These are phyloP conservation scores for Ramphastos sulfuratus DNA, from an alignment of 2,113 vertebrate genomes.

Conservation along the genomic window DNA sequence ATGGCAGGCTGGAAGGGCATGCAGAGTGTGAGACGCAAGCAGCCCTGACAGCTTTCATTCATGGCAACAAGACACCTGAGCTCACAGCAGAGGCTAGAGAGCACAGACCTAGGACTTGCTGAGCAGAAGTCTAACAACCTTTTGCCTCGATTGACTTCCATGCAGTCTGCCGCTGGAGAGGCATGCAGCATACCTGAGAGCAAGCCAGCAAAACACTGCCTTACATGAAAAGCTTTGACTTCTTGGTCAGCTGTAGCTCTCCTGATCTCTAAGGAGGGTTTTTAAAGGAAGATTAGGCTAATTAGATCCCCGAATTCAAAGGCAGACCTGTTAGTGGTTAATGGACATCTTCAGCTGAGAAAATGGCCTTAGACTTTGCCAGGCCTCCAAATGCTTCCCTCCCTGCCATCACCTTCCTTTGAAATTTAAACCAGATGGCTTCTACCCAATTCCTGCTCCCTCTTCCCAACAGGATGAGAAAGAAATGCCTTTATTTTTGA, in stretches of 20 bases:
- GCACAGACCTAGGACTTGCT: not conserved
- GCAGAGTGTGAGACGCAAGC: not conserved
- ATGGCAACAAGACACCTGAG: not conserved
- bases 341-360: not conserved
- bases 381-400: not conserved
- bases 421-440: slow-evolving; percentile 14
- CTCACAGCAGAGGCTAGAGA: not conserved
- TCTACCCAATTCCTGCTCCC: not conserved
- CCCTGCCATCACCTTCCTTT: not conserved
- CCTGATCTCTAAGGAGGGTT: not conserved
- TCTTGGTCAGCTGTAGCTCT: not conserved
- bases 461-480: not conserved
- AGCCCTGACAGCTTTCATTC: not conserved
- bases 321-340: not conserved
- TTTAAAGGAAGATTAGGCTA: not conserved
- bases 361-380: not conserved
- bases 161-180: not conserved
- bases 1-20: not conserved
- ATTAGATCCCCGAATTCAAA: not conserved
- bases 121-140: not conserved
- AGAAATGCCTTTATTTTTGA: not conserved
- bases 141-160: not conserved
- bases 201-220: not conserved
- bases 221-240: not conserved
- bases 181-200: not conserved